Evolutionary conservation across 1,140 invertebrate species (phyloP).

Genomic region (Zelostemma sp.): DNA sequence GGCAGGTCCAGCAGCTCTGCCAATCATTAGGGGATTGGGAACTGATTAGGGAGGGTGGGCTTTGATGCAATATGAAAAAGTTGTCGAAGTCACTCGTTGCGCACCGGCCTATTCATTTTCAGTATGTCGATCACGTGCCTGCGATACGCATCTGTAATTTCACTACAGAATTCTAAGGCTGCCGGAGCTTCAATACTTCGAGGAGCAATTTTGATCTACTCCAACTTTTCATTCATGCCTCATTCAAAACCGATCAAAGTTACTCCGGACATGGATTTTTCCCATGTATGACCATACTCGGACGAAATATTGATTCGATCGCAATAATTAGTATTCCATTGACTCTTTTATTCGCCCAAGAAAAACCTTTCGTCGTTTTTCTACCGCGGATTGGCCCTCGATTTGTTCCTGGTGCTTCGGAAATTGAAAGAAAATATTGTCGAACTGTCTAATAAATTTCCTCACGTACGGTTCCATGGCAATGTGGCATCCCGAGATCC

Average conservation of each 20-base stretch:
- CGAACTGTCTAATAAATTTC: constrained; percentile 43
- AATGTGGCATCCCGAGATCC: constrained; percentile 39
- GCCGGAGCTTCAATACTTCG: too few relatives aligned
- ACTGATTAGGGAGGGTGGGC: constrained; percentile 63
- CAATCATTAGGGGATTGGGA: constrained; percentile 67
- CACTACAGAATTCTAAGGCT: constrained; percentile 26
- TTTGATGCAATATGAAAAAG: constrained; percentile 61
- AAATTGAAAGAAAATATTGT: constrained; percentile 65
- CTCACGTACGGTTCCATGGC: constrained; percentile 19
- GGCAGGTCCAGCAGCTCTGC: constrained; percentile 51
- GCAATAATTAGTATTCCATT: too few relatives aligned
- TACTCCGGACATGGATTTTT: too few relatives aligned
- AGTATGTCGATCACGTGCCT: constrained; percentile 64
- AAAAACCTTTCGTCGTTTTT: constrained; percentile 27
- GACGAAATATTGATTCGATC: too few relatives aligned
- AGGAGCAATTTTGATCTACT: too few relatives aligned
- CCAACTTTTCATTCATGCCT: too few relatives aligned
- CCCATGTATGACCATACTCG: too few relatives aligned
- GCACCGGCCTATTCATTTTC: constrained; percentile 62
- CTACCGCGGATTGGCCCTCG: constrained; percentile 18
- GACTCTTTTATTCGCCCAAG: neutral
- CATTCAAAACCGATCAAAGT: too few relatives aligned
- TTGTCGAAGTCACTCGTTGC: constrained; percentile 64
- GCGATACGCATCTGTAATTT: constrained; percentile 68
- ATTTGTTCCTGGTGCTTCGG: constrained; percentile 3